phyloP scores from a whole-genome alignment of 1,140 invertebrate genomes.

The Eriocheir sinensis region DNA sequence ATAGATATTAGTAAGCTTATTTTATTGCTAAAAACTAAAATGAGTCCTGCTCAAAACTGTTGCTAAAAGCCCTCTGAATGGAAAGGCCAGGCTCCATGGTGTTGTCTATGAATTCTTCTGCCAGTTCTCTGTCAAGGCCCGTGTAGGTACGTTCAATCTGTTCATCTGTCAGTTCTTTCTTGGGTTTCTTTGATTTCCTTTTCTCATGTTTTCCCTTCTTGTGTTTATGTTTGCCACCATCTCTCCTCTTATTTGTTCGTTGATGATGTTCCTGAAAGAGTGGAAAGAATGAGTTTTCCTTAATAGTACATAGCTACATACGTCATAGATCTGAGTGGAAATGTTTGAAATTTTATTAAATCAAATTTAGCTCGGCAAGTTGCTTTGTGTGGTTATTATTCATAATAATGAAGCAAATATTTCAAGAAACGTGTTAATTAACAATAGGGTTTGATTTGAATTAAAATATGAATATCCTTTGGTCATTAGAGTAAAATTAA shows the following conservation, averaged over 20 bases:
- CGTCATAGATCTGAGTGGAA: too few relatives aligned
- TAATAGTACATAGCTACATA: too few relatives aligned
- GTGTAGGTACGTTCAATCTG: conserved; percentile 85
- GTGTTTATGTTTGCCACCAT: conserved; percentile 45
- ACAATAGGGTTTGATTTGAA: too few relatives aligned
- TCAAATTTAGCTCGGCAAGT: too few relatives aligned
- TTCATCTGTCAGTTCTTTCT: conserved; percentile 79
- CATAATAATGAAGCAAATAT: too few relatives aligned
- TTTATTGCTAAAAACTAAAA: conserved; percentile 44
- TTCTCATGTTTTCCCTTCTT: conserved; percentile 60
- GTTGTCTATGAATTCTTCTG: conserved; percentile 86
- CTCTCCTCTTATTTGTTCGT: not conserved
- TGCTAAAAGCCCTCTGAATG: conserved; percentile 62
- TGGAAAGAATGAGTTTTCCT: not conserved
- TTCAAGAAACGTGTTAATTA: too few relatives aligned
- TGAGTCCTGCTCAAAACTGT: conserved; percentile 62
- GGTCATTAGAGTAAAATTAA: too few relatives aligned
- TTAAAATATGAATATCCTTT: too few relatives aligned
- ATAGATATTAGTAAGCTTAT: not conserved
- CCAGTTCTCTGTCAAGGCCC: conserved; percentile 85
- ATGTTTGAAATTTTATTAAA: not conserved
- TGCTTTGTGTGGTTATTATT: too few relatives aligned
- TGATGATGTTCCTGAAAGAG: conserved; percentile 51
- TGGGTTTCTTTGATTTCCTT: conserved; percentile 53
- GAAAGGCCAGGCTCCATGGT: conserved; percentile 82